Base-by-base conservation (phyloP, 2,888 invertebrate genomes). In the Drosophila kambysellisi region DNA sequence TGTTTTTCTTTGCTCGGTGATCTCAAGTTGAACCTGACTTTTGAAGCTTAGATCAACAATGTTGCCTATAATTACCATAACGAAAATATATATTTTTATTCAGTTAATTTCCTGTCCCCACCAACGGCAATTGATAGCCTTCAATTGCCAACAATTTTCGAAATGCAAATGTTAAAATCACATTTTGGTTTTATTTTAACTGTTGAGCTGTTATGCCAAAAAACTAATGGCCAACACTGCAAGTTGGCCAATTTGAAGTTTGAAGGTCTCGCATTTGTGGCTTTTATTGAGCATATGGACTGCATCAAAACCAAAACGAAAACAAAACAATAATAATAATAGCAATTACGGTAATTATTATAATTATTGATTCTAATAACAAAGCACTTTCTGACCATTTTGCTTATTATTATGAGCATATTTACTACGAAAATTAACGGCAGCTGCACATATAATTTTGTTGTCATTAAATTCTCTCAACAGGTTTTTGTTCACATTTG, bases 11-110 rank as follows among this genome's bases (percentile, higher is more conserved):
- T 15, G 15, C 17, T 60, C 29, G 46, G 46, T 25, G 46, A 46
- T 56, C 56, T 81, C 57, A 63, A 63, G 67, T 41, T 70, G 60
- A 76, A 63, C 37, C 68, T 59, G 72, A 73, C 63, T 79, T 75
- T 70, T 83, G 29, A 69, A 75, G 82, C 79, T 69, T 54, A 68
- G 77, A 80, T 74, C 81, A 77, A 86, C 75, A 86, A 62, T 61
- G 67, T 51, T 46, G 48, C 52, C 25, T 73, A 70, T 83, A 83
- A 89, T 86, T 80, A 89, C 78, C 85, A 89, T 84, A 89, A 72
- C 82, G 74, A 82, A 81, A 68, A 70, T 57, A 75, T 63, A 75
- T 73, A 70, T 33, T 48, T 3, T 50, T 39, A 35, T 39, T 17
- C 29, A 60, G 29, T 76, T 70, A 74, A 81, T 87, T 76, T 82